Conservation (phyloP, 2,888 invertebrate species). For the Crematogaster levior region DNA sequence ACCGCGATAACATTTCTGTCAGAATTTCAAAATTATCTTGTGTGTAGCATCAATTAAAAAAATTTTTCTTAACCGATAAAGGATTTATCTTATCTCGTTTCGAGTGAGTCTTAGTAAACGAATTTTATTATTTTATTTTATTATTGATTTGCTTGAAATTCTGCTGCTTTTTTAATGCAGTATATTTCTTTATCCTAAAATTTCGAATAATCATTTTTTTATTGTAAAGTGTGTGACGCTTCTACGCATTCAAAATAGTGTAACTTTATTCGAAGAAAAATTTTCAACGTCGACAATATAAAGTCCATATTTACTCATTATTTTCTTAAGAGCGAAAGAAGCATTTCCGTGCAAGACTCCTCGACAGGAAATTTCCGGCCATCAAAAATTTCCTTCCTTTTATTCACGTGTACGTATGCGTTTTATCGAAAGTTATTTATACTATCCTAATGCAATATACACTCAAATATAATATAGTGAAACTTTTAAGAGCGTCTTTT, state of each 20-base stretch:
- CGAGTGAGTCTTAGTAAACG: neutral
- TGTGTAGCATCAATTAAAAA: neutral
- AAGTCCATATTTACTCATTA: conserved; percentile 32
- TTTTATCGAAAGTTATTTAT: conserved; percentile 26
- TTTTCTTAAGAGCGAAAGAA: conserved; percentile 34
- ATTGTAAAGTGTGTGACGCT: neutral
- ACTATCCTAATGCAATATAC: neutral
- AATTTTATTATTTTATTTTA: neutral
- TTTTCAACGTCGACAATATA: conserved; percentile 26
- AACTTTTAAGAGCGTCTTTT: conserved; percentile 13
- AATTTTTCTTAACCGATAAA: neutral
- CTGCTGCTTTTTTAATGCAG: neutral
- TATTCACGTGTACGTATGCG: conserved; percentile 22
- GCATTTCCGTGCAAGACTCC: conserved; percentile 22
- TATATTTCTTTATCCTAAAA: neutral
- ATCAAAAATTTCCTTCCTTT: conserved; percentile 47
- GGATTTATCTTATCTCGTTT: neutral
- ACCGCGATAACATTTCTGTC: neutral
- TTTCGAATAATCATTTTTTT: neutral
- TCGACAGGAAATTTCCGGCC: conserved; percentile 22
- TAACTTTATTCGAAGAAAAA: conserved; percentile 22
- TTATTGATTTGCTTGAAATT: neutral
- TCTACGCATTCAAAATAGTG: conserved; percentile 10
- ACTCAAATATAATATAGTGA: neutral
- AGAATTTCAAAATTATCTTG: neutral